Percentiles rank a stretch among this genome's conserved stretches.
Evolutionary conservation across 1,140 invertebrate genomes (phyloP).

Genomic region (Anagrus nilaparvatae): DNA sequence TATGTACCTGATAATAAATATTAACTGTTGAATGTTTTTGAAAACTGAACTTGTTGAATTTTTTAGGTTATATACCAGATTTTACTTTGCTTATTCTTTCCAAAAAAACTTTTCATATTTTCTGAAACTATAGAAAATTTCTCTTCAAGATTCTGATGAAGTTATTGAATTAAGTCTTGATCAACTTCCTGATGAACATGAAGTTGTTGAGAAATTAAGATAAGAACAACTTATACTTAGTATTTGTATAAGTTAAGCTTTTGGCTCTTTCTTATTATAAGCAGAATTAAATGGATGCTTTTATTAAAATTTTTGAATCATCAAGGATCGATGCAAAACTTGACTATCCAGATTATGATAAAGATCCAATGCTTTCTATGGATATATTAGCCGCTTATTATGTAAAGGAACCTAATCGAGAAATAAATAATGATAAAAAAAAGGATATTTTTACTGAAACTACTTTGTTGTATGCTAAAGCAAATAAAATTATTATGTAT

Average conservation of each 20-base stretch:
- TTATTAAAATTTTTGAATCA: conserved; percentile 84
- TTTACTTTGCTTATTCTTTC: no score
- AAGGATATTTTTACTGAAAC: conserved; percentile 96
- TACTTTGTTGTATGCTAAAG: conserved; percentile 90
- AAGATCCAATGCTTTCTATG: conserved; percentile 90
- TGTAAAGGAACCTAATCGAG: conserved; percentile 90
- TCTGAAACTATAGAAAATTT: no score
- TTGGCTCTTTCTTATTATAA: conserved; percentile 95
- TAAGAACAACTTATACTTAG: conserved; percentile 87
- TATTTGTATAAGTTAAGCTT: conserved; percentile 92
- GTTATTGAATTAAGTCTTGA: conserved; percentile 91
- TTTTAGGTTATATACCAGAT: no score
- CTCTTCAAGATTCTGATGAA: no score
- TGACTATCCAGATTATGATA: conserved; percentile 85
- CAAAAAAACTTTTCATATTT: no score
- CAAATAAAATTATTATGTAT: conserved; percentile 99
- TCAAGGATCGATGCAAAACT: conserved; percentile 77
- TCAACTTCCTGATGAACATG: conserved; percentile 86
- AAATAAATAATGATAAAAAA: conserved; percentile 92
- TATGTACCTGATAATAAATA: no score
- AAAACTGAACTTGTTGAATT: no score
- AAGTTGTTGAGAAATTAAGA: conserved; percentile 85
- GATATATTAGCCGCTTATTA: conserved; percentile 97
- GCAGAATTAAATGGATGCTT: conserved; percentile 82
- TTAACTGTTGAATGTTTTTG: no score